Evolutionary conservation across 2,113 vertebrate species (phyloP).

Genomic region (Tachysurus vachellii): DNA sequence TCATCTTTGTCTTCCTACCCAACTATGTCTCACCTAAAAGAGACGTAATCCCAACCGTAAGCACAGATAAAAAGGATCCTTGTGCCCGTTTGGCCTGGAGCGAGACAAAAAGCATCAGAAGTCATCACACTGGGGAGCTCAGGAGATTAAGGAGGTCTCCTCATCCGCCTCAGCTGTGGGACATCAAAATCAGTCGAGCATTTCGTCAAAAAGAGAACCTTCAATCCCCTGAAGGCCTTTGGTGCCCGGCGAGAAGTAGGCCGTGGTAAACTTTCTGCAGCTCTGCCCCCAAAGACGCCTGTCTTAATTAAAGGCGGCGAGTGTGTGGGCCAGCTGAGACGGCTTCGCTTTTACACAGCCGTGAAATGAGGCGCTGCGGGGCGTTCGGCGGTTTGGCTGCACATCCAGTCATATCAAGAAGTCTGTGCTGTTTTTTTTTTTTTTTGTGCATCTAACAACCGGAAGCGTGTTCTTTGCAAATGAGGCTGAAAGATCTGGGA

Average conservation of each 20-base stretch:
- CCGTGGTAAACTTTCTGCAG: conserved; percentile 44
- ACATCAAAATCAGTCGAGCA: conserved; percentile 44
- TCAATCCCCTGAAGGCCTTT: conserved; percentile 15
- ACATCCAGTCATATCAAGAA: conserved; percentile 10
- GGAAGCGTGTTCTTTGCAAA: neutral
- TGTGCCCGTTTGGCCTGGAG: neutral
- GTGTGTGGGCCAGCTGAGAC: conserved; percentile 45
- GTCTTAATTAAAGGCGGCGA: conserved; percentile 52
- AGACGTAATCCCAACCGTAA: conserved; percentile 24
- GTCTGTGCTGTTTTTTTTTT: neutral
- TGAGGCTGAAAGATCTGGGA: neutral
- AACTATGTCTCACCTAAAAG: neutral
- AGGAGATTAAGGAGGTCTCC: conserved; percentile 46
- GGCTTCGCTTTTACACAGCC: conserved; percentile 19
- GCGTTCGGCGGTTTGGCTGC: conserved; percentile 4
- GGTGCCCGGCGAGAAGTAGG: conserved; percentile 43
- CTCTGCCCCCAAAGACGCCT: conserved; percentile 43
- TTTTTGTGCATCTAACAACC: neutral
- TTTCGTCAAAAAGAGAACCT: conserved; percentile 41
- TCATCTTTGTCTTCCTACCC: neutral
- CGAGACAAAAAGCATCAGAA: conserved; percentile 29
- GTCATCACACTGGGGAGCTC: conserved; percentile 18
- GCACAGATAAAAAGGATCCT: conserved; percentile 23
- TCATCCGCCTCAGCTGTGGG: conserved; percentile 34
- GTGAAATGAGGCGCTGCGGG: neutral